Evolutionary conservation across 2,113 vertebrate genomes (phyloP).

Genomic region (Synodontis membranacea): DNA sequence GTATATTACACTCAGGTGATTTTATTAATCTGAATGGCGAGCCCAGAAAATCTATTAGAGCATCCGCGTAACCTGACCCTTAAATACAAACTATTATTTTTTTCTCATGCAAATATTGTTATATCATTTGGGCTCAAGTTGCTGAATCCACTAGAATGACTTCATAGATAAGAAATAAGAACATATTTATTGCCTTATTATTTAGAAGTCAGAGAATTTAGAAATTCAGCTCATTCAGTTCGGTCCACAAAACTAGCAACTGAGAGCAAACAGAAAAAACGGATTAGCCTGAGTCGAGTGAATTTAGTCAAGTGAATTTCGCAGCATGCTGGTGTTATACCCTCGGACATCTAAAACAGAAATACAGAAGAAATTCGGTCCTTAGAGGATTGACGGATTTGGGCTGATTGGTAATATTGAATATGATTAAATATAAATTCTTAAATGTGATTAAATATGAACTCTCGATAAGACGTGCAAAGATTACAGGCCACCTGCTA

Average conservation of each 20-base stretch:
- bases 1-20: no score
- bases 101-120: no score
- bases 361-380: not conserved
- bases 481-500: conserved; percentile 39
- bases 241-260: not conserved
- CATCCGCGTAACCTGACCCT: no score
- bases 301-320: no score
- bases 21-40: no score
- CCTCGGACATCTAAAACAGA: not conserved
- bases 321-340: not conserved
- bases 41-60: no score
- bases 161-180: no score
- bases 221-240: not conserved
- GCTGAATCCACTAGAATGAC: no score
- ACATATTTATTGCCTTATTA: no score
- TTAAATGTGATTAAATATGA: conserved; percentile 46
- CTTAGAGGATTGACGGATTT: not conserved
- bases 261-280: not conserved
- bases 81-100: no score
- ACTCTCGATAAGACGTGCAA: conserved; percentile 26
- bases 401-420: conserved; percentile 32
- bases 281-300: not conserved
- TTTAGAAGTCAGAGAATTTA: not conserved
- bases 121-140: no score
- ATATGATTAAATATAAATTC: conserved; percentile 43